These are phyloP conservation scores for Drosophila arawakana DNA, from an alignment of 1,140 invertebrate genomes.

Conservation along the genomic window DNA sequence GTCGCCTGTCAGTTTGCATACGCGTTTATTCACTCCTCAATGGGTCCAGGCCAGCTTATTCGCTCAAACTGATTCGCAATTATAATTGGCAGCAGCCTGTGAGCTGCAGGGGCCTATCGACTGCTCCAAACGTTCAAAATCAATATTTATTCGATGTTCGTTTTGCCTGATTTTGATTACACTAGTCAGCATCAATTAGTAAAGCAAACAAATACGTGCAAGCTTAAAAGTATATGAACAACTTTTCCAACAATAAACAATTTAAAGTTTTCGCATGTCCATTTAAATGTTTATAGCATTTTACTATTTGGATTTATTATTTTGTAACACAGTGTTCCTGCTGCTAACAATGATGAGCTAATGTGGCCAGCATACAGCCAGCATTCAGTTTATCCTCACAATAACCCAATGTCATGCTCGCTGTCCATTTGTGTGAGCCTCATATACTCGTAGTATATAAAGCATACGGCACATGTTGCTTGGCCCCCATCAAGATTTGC, in stretches of 20 bases:
- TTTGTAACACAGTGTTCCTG: slow-evolving; percentile 32
- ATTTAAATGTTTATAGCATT: background rate
- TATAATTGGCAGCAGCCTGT: slow-evolving; percentile 61
- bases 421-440: slow-evolving; percentile 44
- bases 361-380: slow-evolving; percentile 60
- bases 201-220: background rate
- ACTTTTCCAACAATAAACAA: background rate
- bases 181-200: slow-evolving; percentile 7
- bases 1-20: slow-evolving; percentile 72
- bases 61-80: slow-evolving; percentile 18
- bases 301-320: background rate
- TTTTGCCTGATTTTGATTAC: slow-evolving; percentile 38
- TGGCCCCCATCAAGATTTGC: slow-evolving; percentile 69
- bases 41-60: slow-evolving; percentile 37
- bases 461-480: slow-evolving; percentile 46
- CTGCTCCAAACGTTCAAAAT: slow-evolving; percentile 34
- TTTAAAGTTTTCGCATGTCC: background rate
- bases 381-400: slow-evolving; percentile 17
- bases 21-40: slow-evolving; percentile 70
- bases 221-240: background rate
- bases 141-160: slow-evolving; percentile 37
- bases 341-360: slow-evolving; percentile 65
- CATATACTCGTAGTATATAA: background rate
- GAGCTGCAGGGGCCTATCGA: slow-evolving; percentile 8
- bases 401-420: slow-evolving; percentile 60